A percentile compares a stretch with the other conserved stretches of the same genome.
phyloP scores from a whole-genome alignment of 1,140 invertebrate genomes.

The Dendrolimus kikuchii region DNA sequence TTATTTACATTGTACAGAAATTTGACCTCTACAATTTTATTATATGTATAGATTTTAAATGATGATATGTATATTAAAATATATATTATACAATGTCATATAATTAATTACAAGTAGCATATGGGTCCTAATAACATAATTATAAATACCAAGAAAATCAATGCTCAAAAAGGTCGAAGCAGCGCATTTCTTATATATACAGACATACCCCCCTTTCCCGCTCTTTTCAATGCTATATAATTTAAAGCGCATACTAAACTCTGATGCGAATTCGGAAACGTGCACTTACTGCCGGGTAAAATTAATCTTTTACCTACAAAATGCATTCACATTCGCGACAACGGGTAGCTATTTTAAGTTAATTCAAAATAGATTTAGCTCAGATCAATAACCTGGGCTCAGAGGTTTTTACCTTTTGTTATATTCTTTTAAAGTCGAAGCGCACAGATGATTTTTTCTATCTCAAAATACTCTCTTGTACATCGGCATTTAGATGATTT shows the following conservation, averaged over 20 bases:
- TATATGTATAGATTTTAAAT: too few species aligned
- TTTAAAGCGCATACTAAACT: constrained; percentile 1
- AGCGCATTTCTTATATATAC: too few species aligned
- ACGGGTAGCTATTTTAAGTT: constrained; percentile 27
- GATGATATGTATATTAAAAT: too few species aligned
- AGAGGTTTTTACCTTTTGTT: constrained; percentile 25
- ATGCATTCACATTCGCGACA: constrained; percentile 15
- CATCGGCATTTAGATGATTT: too few species aligned
- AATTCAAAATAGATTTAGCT: constrained; percentile 28
- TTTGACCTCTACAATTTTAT: too few species aligned
- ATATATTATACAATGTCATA: too few species aligned
- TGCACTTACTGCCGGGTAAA: background rate
- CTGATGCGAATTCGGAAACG: background rate
- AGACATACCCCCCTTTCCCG: background rate
- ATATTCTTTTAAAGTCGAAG: constrained; percentile 18
- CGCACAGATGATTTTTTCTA: constrained; percentile 4
- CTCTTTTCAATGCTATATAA: background rate
- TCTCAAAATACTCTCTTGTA: constrained; percentile 1
- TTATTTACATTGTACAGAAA: too few species aligned
- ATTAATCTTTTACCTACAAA: constrained; percentile 11
- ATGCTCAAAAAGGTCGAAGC: too few species aligned
- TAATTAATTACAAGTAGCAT: too few species aligned
- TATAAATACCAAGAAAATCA: too few species aligned
- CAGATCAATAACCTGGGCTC: constrained; percentile 29
- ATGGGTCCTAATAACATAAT: too few species aligned